Conservation (phyloP, 2,888 invertebrate genomes). For the Rotaria socialis region DNA sequence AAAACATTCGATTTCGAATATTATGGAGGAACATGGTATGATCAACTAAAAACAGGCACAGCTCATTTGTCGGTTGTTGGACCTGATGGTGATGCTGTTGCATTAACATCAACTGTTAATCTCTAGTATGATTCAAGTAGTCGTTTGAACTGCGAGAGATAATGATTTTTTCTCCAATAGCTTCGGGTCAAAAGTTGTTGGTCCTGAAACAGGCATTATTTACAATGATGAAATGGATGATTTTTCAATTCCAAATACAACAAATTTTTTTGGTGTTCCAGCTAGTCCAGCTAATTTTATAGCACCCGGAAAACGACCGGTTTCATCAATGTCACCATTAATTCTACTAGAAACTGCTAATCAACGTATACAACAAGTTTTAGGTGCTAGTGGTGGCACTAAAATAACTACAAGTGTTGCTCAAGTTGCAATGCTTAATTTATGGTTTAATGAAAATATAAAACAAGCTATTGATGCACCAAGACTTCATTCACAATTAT, state of each 20-base stretch:
- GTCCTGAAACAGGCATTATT: constrained; percentile 68
- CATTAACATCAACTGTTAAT: constrained; percentile 56
- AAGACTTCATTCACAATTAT: constrained; percentile 43
- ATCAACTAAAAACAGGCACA: constrained; percentile 41
- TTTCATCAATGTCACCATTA: constrained; percentile 84
- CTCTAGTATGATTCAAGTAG: constrained; percentile 51
- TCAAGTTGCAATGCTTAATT: constrained; percentile 50
- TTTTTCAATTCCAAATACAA: constrained; percentile 62
- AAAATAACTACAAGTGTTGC: constrained; percentile 78
- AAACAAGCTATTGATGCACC: constrained; percentile 43
- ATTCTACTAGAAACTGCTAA: constrained; percentile 69
- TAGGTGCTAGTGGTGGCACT: constrained; percentile 84
- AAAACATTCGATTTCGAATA: constrained; percentile 50
- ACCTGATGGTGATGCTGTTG: constrained; percentile 56
- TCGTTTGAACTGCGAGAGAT: neutral
- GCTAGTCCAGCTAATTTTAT: constrained; percentile 80
- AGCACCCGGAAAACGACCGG: constrained; percentile 73
- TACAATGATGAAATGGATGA: constrained; percentile 87
- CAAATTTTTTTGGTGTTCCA: constrained; percentile 57
- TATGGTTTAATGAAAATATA: constrained; percentile 36
- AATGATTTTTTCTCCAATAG: constrained; percentile 61
- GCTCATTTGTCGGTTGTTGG: constrained; percentile 55
- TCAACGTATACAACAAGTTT: constrained; percentile 66
- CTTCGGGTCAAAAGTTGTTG: constrained; percentile 70
- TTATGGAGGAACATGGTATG: constrained; percentile 39